A percentile compares a stretch with the other conserved stretches of the same genome.
phyloP scores from a whole-genome alignment of 2,113 vertebrate genomes.

The Hemichromis elongatus region DNA sequence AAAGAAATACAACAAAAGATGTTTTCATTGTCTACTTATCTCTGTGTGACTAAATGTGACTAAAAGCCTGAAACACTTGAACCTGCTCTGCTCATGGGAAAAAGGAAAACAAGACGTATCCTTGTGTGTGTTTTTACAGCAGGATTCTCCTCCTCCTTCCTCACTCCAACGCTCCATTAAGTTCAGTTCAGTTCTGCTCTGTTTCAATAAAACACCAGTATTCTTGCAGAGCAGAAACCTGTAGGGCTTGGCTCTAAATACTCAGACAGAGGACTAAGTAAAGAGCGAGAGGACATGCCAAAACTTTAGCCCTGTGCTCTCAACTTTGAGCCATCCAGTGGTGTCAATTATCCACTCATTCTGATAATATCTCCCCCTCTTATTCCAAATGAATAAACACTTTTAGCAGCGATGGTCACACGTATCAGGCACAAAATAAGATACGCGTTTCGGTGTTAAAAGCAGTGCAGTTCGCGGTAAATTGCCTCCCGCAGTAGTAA shows the following conservation, averaged over 20 bases:
- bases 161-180: background rate
- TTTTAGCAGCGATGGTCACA: background rate
- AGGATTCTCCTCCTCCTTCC: background rate
- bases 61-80: background rate
- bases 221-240: background rate
- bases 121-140: background rate
- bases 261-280: background rate
- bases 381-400: background rate
- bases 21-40: background rate
- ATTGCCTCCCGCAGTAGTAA: background rate
- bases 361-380: background rate
- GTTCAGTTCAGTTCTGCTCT: background rate
- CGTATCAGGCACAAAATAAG: background rate
- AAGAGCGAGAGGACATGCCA: background rate
- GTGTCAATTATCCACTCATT: background rate
- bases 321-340: fast-evolving
- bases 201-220: background rate
- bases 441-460: background rate
- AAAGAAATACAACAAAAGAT: background rate
- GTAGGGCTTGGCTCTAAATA: background rate
- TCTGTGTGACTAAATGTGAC: background rate
- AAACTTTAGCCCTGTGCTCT: background rate
- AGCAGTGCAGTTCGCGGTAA: background rate
- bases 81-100: background rate
- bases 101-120: background rate